Percentiles rank a stretch among this genome's conserved stretches.
phyloP scores from a whole-genome alignment of 2,888 invertebrate species.

The Melipona bicolor region DNA sequence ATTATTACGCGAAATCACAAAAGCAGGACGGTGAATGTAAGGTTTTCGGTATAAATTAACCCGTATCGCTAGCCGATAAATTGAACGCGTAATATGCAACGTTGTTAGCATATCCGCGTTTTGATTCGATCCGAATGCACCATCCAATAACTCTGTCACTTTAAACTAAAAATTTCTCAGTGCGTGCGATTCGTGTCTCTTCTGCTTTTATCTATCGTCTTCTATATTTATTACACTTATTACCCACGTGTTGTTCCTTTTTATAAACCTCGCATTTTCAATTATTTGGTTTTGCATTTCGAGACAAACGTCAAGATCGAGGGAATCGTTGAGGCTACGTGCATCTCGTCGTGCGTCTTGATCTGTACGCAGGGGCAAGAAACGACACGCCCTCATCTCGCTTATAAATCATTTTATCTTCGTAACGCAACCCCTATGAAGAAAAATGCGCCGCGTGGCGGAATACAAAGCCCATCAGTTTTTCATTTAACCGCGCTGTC shows the following conservation, averaged over 20 bases:
- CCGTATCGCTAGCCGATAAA: conserved; percentile 17
- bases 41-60: conserved; percentile 27
- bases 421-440: conserved; percentile 40
- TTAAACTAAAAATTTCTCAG: background rate
- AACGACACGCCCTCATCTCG: conserved; percentile 42
- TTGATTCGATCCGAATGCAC: conserved; percentile 16
- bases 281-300: background rate
- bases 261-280: background rate
- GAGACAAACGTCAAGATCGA: conserved; percentile 32
- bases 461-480: conserved; percentile 26
- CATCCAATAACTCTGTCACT: conserved; percentile 26
- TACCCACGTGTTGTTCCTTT: too few relatives aligned
- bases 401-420: conserved; percentile 61
- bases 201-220: background rate
- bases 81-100: conserved; percentile 36
- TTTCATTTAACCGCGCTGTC: conserved; percentile 39
- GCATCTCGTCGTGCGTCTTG: conserved; percentile 10
- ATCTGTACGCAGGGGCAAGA: conserved; percentile 7
- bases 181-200: background rate
- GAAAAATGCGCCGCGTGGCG: conserved; percentile 37
- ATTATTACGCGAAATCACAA: conserved; percentile 18
- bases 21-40: background rate
- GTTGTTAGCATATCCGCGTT: conserved; percentile 41
- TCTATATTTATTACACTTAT: too few relatives aligned
- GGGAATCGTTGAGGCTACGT: conserved; percentile 25